A percentile compares a stretch with the other conserved stretches of the same genome.
Conservation (phyloP, 2,888 invertebrate species). For the Tenthredo amoena region DNA sequence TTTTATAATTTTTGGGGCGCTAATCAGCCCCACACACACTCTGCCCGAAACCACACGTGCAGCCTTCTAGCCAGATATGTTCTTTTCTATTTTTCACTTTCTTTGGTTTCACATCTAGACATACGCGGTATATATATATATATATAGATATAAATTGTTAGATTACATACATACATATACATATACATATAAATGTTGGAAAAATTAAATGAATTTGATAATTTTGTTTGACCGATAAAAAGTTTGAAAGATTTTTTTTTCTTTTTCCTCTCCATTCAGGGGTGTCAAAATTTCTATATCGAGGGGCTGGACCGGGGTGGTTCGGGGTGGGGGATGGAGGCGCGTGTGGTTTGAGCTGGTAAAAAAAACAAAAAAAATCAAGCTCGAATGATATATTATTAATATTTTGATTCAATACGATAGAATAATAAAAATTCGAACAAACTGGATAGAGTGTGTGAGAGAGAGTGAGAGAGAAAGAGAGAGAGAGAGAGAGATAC, state of each 20-base stretch:
- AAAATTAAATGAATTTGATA: neutral
- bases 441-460: neutral
- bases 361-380: neutral
- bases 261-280: too few species aligned
- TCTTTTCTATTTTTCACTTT: neutral
- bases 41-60: constrained; percentile 42
- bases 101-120: too few species aligned
- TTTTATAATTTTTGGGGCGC: constrained; percentile 2
- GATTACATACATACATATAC: neutral
- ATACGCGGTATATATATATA: neutral
- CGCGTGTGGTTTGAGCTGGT: neutral
- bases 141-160: neutral
- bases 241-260: neutral
- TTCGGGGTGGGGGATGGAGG: neutral
- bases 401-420: neutral
- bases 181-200: neutral
- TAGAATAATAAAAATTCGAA: too few species aligned
- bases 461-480: too few species aligned
- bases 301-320: too few species aligned
- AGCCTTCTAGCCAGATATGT: neutral
- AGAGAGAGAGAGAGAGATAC: neutral
- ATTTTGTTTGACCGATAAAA: neutral
- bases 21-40: constrained; percentile 39
- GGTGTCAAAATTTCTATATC: too few species aligned
- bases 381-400: neutral